Percentiles rank a stretch among this genome's conserved stretches.
Conservation (phyloP, 2,113 vertebrate genomes). For the Coryphaenoides rupestris region DNA sequence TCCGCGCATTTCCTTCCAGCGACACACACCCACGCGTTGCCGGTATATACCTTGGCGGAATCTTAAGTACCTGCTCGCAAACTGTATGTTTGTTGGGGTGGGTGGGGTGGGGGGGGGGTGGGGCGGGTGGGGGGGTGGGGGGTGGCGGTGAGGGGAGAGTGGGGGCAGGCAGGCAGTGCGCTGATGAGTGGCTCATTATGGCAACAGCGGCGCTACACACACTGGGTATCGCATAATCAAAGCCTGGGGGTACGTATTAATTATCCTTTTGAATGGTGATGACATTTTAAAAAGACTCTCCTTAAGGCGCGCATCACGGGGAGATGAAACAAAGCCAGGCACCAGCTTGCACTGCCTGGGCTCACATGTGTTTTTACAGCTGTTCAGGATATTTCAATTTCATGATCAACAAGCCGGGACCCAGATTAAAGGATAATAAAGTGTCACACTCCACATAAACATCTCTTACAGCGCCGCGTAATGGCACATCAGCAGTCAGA, state of each 20-base stretch:
- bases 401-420: slow-evolving; percentile 86
- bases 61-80: slow-evolving; percentile 89
- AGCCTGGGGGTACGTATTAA: slow-evolving; percentile 99
- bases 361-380: slow-evolving; percentile 98
- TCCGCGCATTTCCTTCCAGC: not conserved
- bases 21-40: slow-evolving; percentile 7
- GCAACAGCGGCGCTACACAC: slow-evolving; percentile 84
- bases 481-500: slow-evolving; percentile 63
- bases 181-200: slow-evolving; percentile 97
- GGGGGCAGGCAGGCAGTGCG: slow-evolving; percentile 70
- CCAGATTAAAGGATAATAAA: slow-evolving; percentile 86
- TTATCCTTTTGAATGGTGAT: slow-evolving; percentile 99
- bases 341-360: slow-evolving; percentile 85
- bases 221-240: slow-evolving; percentile 96
- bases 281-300: slow-evolving; percentile 99
- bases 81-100: slow-evolving; percentile 85
- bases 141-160: slow-evolving; percentile 58
- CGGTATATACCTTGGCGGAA: slow-evolving; percentile 73
- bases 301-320: slow-evolving; percentile 93
- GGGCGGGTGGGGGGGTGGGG: no score
- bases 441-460: slow-evolving; percentile 76
- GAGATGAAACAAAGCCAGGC: slow-evolving; percentile 94
- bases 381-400: slow-evolving; percentile 99
- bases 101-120: no score
- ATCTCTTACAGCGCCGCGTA: slow-evolving; percentile 70